phyloP scores from a whole-genome alignment of 2,888 invertebrate species.

The Parthenolecanium corni region DNA sequence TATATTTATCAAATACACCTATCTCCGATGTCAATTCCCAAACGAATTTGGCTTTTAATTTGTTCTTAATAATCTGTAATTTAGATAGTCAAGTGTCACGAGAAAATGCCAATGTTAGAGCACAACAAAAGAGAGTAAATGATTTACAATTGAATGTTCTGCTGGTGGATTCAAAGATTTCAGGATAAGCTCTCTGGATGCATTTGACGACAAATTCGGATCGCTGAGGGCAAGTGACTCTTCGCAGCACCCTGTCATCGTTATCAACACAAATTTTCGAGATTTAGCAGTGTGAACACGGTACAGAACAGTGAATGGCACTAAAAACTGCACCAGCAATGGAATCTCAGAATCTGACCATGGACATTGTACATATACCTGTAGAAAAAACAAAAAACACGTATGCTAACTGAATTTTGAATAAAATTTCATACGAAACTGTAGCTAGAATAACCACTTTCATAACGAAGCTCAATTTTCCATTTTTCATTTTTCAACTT shows the following conservation, averaged over 20 bases:
- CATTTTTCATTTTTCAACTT: no score
- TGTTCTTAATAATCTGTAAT: slow-evolving; percentile 11
- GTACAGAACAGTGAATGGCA: slow-evolving; percentile 60
- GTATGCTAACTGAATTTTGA: neutral
- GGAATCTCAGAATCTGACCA: slow-evolving; percentile 55
- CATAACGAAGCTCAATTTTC: no score
- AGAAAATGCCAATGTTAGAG: neutral
- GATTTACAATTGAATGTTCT: slow-evolving; percentile 16
- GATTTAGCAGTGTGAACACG: slow-evolving; percentile 64
- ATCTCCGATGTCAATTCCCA: slow-evolving; percentile 33
- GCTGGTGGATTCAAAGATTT: slow-evolving; percentile 5
- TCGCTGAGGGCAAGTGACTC: slow-evolving; percentile 38
- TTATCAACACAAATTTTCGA: slow-evolving; percentile 75
- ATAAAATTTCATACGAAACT: no score
- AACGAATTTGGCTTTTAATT: slow-evolving; percentile 32
- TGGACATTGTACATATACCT: slow-evolving; percentile 64
- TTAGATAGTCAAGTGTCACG: neutral
- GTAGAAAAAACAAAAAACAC: slow-evolving; percentile 27
- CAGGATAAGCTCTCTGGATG: neutral
- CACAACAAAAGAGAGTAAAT: neutral
- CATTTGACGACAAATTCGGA: neutral
- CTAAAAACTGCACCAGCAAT: slow-evolving; percentile 47
- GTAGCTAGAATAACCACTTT: no score
- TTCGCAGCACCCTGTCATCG: slow-evolving; percentile 48
- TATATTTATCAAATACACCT: neutral